These are phyloP conservation scores for Drosophila setosimentum DNA, from an alignment of 2,888 invertebrate species.

Conservation along the genomic window DNA sequence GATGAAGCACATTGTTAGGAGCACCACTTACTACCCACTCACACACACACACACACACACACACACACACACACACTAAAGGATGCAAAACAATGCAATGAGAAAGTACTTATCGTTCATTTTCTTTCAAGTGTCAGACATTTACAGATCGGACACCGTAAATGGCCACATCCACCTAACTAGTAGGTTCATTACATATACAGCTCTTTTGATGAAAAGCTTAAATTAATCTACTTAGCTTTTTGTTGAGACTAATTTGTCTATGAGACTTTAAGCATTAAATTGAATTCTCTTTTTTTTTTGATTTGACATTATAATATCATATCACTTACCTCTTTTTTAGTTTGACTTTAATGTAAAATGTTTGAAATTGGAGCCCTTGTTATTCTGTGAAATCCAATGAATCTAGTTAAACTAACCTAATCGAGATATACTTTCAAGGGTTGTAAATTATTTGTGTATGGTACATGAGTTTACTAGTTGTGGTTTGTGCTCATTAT, in stretches of 20 bases:
- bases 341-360: neutral
- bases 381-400: neutral
- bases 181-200: conserved; percentile 15
- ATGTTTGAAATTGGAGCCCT: neutral
- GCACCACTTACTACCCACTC: conserved; percentile 16
- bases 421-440: neutral
- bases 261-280: neutral
- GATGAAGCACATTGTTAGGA: conserved; percentile 41
- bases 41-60: neutral
- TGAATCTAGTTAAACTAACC: neutral
- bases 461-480: neutral
- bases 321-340: neutral
- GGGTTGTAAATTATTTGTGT: neutral
- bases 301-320: neutral
- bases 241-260: neutral
- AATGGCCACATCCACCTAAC: conserved; percentile 18
- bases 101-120: conserved; percentile 27
- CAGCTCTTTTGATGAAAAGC: conserved; percentile 14
- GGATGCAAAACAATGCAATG: conserved; percentile 25
- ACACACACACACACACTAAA: neutral
- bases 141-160: conserved; percentile 41
- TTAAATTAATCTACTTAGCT: conserved; percentile 7
- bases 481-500: neutral
- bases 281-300: neutral
- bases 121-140: conserved; percentile 17